Evolutionary conservation across 1,140 invertebrate species (phyloP).

Genomic region (Atta colombica): DNA sequence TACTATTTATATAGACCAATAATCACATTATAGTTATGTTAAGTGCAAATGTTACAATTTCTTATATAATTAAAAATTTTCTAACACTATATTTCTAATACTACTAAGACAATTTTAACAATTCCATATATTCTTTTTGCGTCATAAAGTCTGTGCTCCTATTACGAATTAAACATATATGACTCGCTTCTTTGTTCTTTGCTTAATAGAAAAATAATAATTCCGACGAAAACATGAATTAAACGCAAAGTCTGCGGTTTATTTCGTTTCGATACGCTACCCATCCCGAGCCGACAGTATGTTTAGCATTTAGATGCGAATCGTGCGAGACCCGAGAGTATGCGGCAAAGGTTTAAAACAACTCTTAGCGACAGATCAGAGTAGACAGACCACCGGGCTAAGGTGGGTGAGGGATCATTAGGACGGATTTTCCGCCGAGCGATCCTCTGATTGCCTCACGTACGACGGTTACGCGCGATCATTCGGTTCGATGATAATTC

Average conservation of each 20-base stretch:
- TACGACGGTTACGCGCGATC: slow-evolving; percentile 76
- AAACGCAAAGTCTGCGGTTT: background rate
- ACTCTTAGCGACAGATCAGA: slow-evolving; percentile 22
- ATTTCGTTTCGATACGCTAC: slow-evolving; percentile 7
- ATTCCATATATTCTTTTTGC: too few species aligned
- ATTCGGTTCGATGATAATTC: slow-evolving; percentile 77
- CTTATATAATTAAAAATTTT: too few species aligned
- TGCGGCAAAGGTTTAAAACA: slow-evolving; percentile 31
- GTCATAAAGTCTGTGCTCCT: too few species aligned
- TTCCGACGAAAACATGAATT: slow-evolving; percentile 19
- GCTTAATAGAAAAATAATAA: slow-evolving; percentile 6
- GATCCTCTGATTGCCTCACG: slow-evolving; percentile 80
- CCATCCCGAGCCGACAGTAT: background rate
- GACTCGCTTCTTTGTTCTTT: too few species aligned
- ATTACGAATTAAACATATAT: too few species aligned
- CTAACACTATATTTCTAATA: too few species aligned
- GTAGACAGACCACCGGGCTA: slow-evolving; percentile 64
- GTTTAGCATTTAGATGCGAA: slow-evolving; percentile 42
- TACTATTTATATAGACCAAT: too few species aligned
- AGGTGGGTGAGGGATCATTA: slow-evolving; percentile 70
- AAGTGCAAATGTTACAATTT: too few species aligned
- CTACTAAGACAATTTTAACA: too few species aligned
- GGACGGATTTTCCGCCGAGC: slow-evolving; percentile 79
- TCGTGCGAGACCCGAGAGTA: slow-evolving; percentile 20
- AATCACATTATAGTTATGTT: too few species aligned